Base-by-base conservation (phyloP, 2,888 invertebrate genomes). In the Tethea ocularis region DNA sequence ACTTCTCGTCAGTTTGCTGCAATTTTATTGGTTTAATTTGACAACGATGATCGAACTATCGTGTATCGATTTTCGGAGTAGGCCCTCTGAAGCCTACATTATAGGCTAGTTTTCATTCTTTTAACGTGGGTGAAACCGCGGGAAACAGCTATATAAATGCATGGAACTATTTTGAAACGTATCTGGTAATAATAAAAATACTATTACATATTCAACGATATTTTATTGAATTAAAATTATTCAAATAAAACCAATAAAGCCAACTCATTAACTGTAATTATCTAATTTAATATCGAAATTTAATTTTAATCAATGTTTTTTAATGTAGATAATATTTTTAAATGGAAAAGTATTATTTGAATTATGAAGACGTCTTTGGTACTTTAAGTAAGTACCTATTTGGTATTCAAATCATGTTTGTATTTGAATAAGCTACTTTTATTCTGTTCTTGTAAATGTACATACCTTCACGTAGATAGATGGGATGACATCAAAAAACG, bases 351-450 rank as follows among this genome's bases (percentile, higher is more conserved):
- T 20, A 46, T 46, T 17, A n/a, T n/a, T 41, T 46, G 46, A 20
- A 20, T 17, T 46, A 20, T 20, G 46, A 46, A 46, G 46, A 46
- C 46, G 46, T 46, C 20, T 46, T 46, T 46, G 20, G 46, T 0
- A 2, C 20, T 46, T 46, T 46, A 6, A 62, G 63, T 22, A 22
- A 20, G 38, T 17, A 53, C 56, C 67, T 70, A 17, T 72, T 78
- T 73, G 69, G 72, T 68, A 61, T 72, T 78, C 78, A 64, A 78
- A 77, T 78, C 77, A 46, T 52, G 61, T 61, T 62, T 1, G 20
- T 46, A 70, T 73, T 72, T 68, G 63, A 68, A 71, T 77, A 75
- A 78, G 57, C 58, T 11, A 64, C 64, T 68, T 69, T 72, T 75
- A 78, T 78, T 72, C 74, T 23, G 26, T 53, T 57, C 20, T 68